Conservation (phyloP, 2,113 vertebrate genomes). For the Mandrillus leucophaeus region DNA sequence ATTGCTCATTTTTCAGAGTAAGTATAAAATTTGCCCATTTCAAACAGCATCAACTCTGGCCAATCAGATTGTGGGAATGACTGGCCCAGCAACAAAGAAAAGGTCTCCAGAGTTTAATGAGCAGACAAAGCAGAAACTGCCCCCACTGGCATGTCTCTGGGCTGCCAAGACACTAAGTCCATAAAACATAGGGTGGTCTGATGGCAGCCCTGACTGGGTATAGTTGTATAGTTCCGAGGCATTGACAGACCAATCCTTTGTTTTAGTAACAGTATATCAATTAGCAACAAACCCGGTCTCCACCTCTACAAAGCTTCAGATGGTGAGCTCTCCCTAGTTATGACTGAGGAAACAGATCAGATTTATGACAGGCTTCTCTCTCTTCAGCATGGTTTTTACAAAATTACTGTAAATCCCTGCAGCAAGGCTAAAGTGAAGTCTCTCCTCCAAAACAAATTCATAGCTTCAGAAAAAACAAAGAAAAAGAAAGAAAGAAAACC, state of each 20-base stretch:
- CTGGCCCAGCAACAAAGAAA: constrained; percentile 72
- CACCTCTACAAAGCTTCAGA: constrained; percentile 8
- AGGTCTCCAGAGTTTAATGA: constrained; percentile 73
- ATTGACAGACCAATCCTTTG: constrained; percentile 23
- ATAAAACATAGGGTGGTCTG: constrained; percentile 77
- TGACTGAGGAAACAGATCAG: not conserved
- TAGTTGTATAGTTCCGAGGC: not conserved
- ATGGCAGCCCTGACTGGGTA: constrained; percentile 45
- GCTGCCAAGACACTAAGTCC: constrained; percentile 10
- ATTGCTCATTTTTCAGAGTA: constrained; percentile 67
- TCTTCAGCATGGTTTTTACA: constrained; percentile 9
- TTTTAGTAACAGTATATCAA: constrained; percentile 49
- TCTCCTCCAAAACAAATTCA: constrained; percentile 49
- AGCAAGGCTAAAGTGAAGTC: constrained; percentile 34
- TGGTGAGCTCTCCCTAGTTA: not conserved
- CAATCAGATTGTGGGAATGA: constrained; percentile 71
- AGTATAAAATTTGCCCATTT: constrained; percentile 68
- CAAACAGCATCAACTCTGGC: constrained; percentile 66
- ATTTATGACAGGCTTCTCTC: not conserved
- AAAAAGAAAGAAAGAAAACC: constrained; percentile 47
- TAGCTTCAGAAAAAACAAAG: constrained; percentile 50
- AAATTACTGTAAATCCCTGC: constrained; percentile 1
- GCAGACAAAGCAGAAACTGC: constrained; percentile 61
- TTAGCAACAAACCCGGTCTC: not conserved
- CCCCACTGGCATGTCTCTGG: constrained; percentile 11